A percentile compares a stretch with the other conserved stretches of the same genome.
These are phyloP conservation scores for Varecia variegata DNA, from an alignment of 2,797 vertebrate genomes.

Conservation along the genomic window DNA sequence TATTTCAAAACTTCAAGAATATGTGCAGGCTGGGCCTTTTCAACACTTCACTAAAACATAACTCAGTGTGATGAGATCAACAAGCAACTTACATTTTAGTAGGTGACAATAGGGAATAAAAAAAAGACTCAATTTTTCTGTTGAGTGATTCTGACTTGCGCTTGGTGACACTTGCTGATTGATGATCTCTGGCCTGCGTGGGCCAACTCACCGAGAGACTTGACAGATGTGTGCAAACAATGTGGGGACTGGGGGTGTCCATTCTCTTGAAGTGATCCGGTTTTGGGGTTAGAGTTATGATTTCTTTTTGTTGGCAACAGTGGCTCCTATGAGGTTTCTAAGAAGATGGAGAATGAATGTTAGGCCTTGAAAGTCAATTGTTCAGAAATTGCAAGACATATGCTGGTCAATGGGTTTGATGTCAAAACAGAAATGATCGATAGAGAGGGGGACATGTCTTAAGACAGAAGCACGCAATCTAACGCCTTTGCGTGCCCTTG, in stretches of 20 bases:
- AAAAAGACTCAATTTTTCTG: conserved; percentile 47
- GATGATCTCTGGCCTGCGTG: neutral
- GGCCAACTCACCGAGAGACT: neutral
- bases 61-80: conserved; percentile 59
- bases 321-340: conserved; percentile 32
- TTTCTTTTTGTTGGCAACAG: neutral
- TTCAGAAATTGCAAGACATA: conserved; percentile 67
- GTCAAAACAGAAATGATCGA: conserved; percentile 66
- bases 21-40: conserved; percentile 37
- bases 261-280: neutral
- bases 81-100: conserved; percentile 52
- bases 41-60: conserved; percentile 26
- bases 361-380: conserved; percentile 62
- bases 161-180: neutral
- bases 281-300: conserved; percentile 60
- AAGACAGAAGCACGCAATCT: neutral
- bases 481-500: conserved; percentile 56
- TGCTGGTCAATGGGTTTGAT: conserved; percentile 67
- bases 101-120: conserved; percentile 43
- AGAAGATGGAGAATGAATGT: conserved; percentile 20
- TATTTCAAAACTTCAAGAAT: conserved; percentile 55
- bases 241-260: neutral
- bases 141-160: neutral
- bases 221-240: neutral
- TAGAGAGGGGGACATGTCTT: conserved; percentile 31